Percentiles rank a stretch among this genome's conserved stretches.
Evolutionary conservation across 2,113 vertebrate genomes (phyloP).

Genomic region (Atractosteus spatula): DNA sequence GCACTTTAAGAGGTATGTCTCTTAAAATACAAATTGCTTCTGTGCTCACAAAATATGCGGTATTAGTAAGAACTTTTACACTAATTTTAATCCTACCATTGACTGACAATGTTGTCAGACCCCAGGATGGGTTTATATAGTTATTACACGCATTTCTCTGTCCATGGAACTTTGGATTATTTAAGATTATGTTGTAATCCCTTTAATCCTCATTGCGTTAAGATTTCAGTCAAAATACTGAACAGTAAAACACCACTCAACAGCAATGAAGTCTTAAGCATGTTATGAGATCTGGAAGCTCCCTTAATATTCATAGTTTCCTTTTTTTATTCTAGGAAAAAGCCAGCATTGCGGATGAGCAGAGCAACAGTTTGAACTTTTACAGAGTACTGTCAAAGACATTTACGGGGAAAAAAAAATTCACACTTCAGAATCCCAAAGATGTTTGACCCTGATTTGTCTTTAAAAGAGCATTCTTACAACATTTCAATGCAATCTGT

Average conservation of each 20-base stretch:
- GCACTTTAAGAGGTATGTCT: conserved; percentile 54
- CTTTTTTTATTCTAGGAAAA: conserved; percentile 42
- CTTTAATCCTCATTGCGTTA: conserved; percentile 97
- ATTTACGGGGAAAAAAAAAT: no score
- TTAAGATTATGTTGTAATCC: conserved; percentile 99
- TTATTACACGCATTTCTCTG: conserved; percentile 91
- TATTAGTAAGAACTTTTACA: conserved; percentile 48
- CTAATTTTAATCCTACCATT: conserved; percentile 63
- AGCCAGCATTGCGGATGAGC: conserved; percentile 44
- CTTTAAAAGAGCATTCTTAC: no score
- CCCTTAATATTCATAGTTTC: conserved; percentile 57
- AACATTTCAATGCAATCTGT: no score
- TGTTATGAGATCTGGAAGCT: conserved; percentile 75
- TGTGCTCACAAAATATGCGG: conserved; percentile 10
- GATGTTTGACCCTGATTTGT: no score
- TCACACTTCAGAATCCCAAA: no score
- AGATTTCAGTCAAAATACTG: conserved; percentile 97
- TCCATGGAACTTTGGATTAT: conserved; percentile 98
- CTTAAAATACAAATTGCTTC: conserved; percentile 54
- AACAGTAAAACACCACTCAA: conserved; percentile 88
- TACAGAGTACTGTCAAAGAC: conserved; percentile 20
- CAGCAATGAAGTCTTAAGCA: conserved; percentile 82
- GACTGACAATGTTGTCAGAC: conserved; percentile 86
- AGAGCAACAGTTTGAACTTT: conserved; percentile 40
- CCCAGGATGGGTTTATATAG: conserved; percentile 80